A percentile compares a stretch with the other conserved stretches of the same genome.
Evolutionary conservation across 2,888 invertebrate species (phyloP).

Genomic region (Hydriomena furcata): DNA sequence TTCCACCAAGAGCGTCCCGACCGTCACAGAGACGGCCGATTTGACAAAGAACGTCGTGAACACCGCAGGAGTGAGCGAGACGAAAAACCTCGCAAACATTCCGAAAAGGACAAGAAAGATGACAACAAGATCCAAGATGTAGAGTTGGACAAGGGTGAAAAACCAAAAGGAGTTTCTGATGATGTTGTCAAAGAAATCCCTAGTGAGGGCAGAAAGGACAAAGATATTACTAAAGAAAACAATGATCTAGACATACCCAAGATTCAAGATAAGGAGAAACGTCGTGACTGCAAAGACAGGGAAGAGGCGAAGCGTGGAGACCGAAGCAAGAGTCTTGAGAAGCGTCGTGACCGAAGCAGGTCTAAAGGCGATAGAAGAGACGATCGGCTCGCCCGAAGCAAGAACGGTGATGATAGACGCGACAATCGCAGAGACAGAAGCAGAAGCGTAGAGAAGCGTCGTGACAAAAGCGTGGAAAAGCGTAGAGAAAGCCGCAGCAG

Average conservation of each 20-base stretch:
- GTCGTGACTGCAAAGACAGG: slow-evolving; percentile 7
- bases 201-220: background rate
- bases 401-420: slow-evolving; percentile 3
- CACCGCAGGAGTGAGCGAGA: slow-evolving; percentile 38
- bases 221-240: background rate
- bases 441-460: slow-evolving; percentile 14
- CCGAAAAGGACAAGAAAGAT: slow-evolving; percentile 25
- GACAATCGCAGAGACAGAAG: background rate
- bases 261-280: slow-evolving; percentile 22
- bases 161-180: background rate
- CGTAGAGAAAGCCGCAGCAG: slow-evolving; percentile 8
- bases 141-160: slow-evolving; percentile 9
- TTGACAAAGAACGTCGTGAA: slow-evolving; percentile 37
- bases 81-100: slow-evolving; percentile 30
- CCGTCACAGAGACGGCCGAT: slow-evolving; percentile 18
- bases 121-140: slow-evolving; percentile 8
- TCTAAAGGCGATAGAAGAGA: slow-evolving; percentile 13
- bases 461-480: slow-evolving; percentile 10
- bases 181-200: background rate
- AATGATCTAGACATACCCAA: slow-evolving; percentile 1
- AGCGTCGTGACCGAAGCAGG: slow-evolving; percentile 20
- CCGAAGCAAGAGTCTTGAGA: slow-evolving; percentile 17
- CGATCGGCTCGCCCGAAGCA: slow-evolving; percentile 14
- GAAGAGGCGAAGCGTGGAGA: slow-evolving; percentile 37
- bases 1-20: slow-evolving; percentile 42